Base-by-base conservation (phyloP, 2,797 vertebrate genomes). In the Cebuella pygmaea region DNA sequence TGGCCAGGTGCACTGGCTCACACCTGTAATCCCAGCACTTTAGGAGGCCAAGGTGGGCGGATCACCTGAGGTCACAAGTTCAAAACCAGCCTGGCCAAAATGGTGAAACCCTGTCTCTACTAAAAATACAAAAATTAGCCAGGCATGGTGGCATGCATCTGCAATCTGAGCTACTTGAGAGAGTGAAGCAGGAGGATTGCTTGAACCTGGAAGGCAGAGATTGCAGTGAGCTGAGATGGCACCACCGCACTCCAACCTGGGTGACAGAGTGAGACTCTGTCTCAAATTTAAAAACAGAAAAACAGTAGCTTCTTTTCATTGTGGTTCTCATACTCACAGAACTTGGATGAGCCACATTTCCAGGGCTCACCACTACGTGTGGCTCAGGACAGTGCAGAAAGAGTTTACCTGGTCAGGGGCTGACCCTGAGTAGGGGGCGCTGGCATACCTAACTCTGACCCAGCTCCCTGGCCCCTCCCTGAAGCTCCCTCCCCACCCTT, bases 321-420 rank as follows among this genome's bases (percentile, higher is more conserved):
- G 30, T 48, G 33, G 26, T 4, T 55, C 39, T 89, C 20, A 27
- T 2, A 6, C 20, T 20, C 7, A 20, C 0, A 15, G 33, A 48
- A 4, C 4, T 14, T 5, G 7, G 55, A 36, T 10, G 1, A 52
- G 82, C 24, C 61, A 10, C 1, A 1, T 27, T 26, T 14, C 81
- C 9, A 70, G 74, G 0, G 30, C 39, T 72, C 33, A 0, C 0
- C 7, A 52, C 19, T 55, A 57, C n/a, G 0, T 0, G 14, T 9
- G 8, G 79, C 39, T 75, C 4, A 0, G 1, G 20, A 46, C 33
- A 11, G 20, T 0, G 0, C 4, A 11, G 85, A 27, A 44, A 90
- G 41, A 41, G 19, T 1, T 10, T 20, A 5, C 27, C 46, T 4
- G 74, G 85, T 76, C 30, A 22, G 48, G 33, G 24, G 24, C 5